Evolutionary conservation across 1,140 invertebrate genomes (phyloP).

Genomic region (Drosophila nikananu): DNA sequence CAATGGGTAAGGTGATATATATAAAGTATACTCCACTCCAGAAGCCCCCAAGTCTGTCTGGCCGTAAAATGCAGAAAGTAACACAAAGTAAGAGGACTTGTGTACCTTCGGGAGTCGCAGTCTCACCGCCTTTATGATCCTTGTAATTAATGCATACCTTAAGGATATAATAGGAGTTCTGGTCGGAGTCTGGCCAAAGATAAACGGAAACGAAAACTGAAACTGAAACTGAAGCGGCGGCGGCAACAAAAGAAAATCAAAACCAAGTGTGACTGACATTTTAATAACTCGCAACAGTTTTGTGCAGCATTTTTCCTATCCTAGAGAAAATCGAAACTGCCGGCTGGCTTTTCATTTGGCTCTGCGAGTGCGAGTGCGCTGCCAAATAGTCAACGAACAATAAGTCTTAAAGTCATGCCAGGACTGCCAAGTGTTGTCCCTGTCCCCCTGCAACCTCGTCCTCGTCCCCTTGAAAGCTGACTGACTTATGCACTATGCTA

Average conservation of each 20-base stretch:
- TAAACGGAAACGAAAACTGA: constrained; percentile 36
- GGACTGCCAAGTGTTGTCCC: constrained; percentile 39
- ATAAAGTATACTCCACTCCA: not conserved
- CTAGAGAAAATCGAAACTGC: constrained; percentile 19
- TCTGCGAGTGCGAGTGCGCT: constrained; percentile 9
- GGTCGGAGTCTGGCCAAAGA: constrained; percentile 34
- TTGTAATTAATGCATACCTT: constrained; percentile 80
- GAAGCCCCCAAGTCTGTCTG: constrained; percentile 35
- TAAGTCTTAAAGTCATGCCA: constrained; percentile 64
- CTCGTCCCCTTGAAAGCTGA: constrained; percentile 23
- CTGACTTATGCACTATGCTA: constrained; percentile 79
- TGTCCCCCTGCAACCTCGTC: not conserved
- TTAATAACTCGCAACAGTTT: constrained; percentile 58
- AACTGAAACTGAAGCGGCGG: constrained; percentile 15
- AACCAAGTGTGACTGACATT: constrained; percentile 50
- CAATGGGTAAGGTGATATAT: too few relatives aligned
- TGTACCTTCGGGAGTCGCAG: constrained; percentile 16
- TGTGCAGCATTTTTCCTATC: constrained; percentile 33
- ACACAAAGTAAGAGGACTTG: constrained; percentile 68
- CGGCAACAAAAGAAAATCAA: constrained; percentile 48
- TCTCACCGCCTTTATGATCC: constrained; percentile 67
- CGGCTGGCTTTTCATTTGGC: constrained; percentile 38
- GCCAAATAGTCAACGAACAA: constrained; percentile 53
- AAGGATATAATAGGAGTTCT: constrained; percentile 57
- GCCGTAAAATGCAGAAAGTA: constrained; percentile 76